Base-by-base conservation (phyloP, 1,140 invertebrate species). In the Oncopodura yosiiana region DNA sequence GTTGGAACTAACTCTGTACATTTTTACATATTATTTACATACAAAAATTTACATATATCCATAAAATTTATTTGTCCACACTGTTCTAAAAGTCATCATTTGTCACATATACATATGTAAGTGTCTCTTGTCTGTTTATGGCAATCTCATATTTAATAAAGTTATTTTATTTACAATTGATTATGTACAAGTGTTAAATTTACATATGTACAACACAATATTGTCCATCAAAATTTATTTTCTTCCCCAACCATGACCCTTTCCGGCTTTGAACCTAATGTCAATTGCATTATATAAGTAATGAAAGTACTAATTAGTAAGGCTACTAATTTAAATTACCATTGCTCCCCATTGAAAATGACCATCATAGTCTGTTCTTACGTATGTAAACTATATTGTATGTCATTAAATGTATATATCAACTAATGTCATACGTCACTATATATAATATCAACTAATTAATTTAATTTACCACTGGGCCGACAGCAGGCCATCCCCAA, bases 301-400 rank as follows among this genome's bases (percentile, higher is more conserved):
- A 34, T n/a, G 8, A 34, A 8, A 9, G 32, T 8, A 34, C 32
- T 34, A 9, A 11, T 9, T 9, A 34, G 12, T 50, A 32, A 51
- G 42, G 48, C 37, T 21, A 51, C 23, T 60, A 59, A 62, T 5
- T 57, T 42, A 21, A 58, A 64, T 61, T 42, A 69, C 69, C 26
- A 66, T 56, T 32, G 69, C 69, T 21, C 69, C 69, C 69, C 69
- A 71, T 50, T 70, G 66, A 57, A 69, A 69, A 52, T 71, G 65
- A 6, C 67, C 69, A 44, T 70, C 62, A 42, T 70, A 56, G 57
- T 70, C 68, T 3, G 69, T 70, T 36, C 65, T 64, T 9, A 66
- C 68, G 52, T 62, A 69, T 18, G 69, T 69, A 53, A 60, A 60
- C n/a, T n/a, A n/a, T n/a, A n/a, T n/a, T n/a, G n/a, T n/a, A n/a